These are phyloP conservation scores for Xyliphius kryptos DNA, from an alignment of 2,113 vertebrate genomes.

Conservation along the genomic window DNA sequence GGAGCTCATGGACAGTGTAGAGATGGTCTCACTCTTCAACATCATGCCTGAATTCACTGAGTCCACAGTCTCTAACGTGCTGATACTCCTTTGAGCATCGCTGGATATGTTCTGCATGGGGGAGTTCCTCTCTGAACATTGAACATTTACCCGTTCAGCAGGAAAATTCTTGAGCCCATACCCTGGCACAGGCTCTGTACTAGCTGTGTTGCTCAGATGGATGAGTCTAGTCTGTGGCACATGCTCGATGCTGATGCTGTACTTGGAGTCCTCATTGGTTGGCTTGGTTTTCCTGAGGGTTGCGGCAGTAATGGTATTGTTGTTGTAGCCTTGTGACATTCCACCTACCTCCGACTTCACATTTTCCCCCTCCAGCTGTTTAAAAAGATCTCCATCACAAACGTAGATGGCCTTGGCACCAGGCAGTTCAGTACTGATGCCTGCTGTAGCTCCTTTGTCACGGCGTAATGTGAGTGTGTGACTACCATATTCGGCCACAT, in stretches of 20 bases:
- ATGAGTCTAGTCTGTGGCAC: constrained; percentile 93
- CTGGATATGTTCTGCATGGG: constrained; percentile 66
- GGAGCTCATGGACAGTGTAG: no score
- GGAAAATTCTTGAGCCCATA: constrained; percentile 82
- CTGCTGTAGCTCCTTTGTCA: constrained; percentile 72
- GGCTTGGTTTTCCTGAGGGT: constrained; percentile 76
- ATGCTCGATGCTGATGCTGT: constrained; percentile 89
- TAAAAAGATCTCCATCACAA: constrained; percentile 93
- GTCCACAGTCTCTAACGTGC: constrained; percentile 71
- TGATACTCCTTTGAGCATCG: constrained; percentile 72
- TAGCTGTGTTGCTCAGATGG: constrained; percentile 78
- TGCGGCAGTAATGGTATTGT: constrained; percentile 69
- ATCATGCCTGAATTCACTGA: constrained; percentile 73
- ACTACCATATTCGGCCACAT: constrained; percentile 85
- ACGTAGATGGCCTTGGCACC: constrained; percentile 86
- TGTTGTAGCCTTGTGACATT: constrained; percentile 72
- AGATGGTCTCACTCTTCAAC: constrained; percentile 82
- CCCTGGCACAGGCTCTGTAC: constrained; percentile 65
- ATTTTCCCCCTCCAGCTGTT: constrained; percentile 84
- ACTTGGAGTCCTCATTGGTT: constrained; percentile 80
- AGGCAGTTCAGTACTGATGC: constrained; percentile 68
- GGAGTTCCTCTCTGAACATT: constrained; percentile 70
- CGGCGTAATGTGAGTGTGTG: constrained; percentile 88
- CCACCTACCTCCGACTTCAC: constrained; percentile 63
- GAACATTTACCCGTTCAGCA: constrained; percentile 70